A percentile compares a stretch with the other conserved stretches of the same genome.
Evolutionary conservation across 2,113 vertebrate genomes (phyloP).

Genomic region (Salvator merianae): DNA sequence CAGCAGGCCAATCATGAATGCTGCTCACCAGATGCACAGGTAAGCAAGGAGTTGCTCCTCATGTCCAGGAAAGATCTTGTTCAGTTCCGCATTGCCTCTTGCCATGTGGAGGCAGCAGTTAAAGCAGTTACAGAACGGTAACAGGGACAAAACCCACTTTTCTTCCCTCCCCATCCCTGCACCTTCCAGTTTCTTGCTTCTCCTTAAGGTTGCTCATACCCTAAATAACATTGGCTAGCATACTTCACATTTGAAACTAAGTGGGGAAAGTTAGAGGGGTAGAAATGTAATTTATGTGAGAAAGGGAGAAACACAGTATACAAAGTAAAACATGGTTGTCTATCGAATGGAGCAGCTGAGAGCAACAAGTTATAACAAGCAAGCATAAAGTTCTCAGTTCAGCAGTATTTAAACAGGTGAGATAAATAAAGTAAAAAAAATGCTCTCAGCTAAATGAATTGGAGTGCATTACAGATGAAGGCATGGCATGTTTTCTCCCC

Average conservation of each 20-base stretch:
- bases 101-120: no score
- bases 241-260: neutral
- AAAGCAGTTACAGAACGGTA: no score
- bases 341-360: neutral
- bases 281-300: neutral
- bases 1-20: no score
- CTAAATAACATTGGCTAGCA: neutral
- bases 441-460: neutral
- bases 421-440: neutral
- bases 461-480: neutral
- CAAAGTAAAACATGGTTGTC: neutral
- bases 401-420: neutral
- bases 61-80: no score
- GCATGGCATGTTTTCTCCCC: neutral
- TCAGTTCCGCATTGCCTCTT: no score
- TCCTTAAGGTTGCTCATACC: neutral
- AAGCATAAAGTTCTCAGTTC: neutral
- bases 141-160: neutral
- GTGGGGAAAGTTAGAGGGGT: neutral
- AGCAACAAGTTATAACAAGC: neutral
- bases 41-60: no score
- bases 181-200: neutral
- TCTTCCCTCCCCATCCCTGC: neutral
- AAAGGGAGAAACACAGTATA: neutral
- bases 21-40: no score